A percentile compares a stretch with the other conserved stretches of the same genome.
phyloP scores from a whole-genome alignment of 2,113 vertebrate genomes.

The Phalacrocorax carbo region DNA sequence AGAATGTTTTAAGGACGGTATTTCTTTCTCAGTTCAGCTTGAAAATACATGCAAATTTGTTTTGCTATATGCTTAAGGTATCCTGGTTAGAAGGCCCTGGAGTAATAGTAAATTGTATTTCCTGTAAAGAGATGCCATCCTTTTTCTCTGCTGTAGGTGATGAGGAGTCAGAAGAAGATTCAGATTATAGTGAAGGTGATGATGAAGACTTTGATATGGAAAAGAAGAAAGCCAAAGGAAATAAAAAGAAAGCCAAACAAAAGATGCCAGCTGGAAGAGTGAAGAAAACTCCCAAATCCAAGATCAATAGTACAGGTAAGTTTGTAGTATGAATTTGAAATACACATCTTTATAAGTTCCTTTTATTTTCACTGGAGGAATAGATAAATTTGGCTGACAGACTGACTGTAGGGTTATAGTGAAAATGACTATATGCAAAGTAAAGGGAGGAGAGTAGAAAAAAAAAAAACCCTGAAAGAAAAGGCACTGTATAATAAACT shows the following conservation, averaged over 20 bases:
- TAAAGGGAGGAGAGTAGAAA: not conserved
- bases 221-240: constrained; percentile 52
- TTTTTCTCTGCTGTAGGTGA: constrained; percentile 46
- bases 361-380: not conserved
- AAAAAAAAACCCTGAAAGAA: not conserved
- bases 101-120: not conserved
- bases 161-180: constrained; percentile 74
- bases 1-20: not conserved
- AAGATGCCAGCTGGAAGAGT: constrained; percentile 55
- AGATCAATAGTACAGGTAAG: constrained; percentile 37
- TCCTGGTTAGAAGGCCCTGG: not conserved
- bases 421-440: not conserved
- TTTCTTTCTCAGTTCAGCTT: not conserved
- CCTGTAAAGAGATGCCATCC: not conserved
- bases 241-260: constrained; percentile 36
- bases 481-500: not conserved
- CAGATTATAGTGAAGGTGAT: constrained; percentile 74
- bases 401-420: not conserved
- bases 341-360: not conserved
- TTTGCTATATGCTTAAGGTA: not conserved
- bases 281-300: constrained; percentile 47
- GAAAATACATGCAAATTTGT: not conserved
- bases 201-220: constrained; percentile 75
- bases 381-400: not conserved
- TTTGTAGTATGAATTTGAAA: not conserved